Conservation (phyloP, 2,888 invertebrate genomes). For the Drosophila falleni region DNA sequence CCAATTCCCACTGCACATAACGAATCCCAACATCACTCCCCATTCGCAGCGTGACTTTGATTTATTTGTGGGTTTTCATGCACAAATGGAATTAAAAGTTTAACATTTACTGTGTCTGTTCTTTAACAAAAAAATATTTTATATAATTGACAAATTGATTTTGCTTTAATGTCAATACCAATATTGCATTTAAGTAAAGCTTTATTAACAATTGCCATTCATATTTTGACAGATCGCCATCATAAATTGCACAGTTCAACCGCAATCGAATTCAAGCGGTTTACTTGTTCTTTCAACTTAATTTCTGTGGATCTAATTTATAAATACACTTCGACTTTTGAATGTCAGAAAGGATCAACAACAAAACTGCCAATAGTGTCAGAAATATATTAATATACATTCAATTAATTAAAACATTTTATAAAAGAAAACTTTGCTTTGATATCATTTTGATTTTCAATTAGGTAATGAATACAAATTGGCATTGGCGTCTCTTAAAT, state of each 20-base stretch:
- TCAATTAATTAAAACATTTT: background rate
- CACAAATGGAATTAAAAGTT: constrained; percentile 79
- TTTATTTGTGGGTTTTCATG: constrained; percentile 72
- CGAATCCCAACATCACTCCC: constrained; percentile 21
- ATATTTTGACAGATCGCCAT: constrained; percentile 53
- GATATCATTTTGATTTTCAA: background rate
- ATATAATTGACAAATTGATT: constrained; percentile 78
- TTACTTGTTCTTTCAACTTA: constrained; percentile 27
- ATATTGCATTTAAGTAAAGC: constrained; percentile 39
- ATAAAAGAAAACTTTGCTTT: background rate
- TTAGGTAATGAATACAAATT: background rate
- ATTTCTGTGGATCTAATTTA: constrained; percentile 13
- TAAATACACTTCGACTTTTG: background rate
- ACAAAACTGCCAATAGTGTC: background rate
- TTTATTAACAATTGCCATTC: constrained; percentile 56
- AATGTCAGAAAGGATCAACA: background rate
- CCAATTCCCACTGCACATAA: background rate
- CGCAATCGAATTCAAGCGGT: constrained; percentile 34
- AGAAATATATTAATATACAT: background rate
- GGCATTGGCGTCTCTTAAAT: background rate
- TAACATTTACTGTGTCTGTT: constrained; percentile 48
- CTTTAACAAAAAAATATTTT: constrained; percentile 53
- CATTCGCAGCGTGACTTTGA: constrained; percentile 66
- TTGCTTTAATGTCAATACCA: constrained; percentile 62
- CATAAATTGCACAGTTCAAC: constrained; percentile 56